These are phyloP conservation scores for Onchidella celtica DNA, from an alignment of 2,888 invertebrate genomes.

Conservation along the genomic window DNA sequence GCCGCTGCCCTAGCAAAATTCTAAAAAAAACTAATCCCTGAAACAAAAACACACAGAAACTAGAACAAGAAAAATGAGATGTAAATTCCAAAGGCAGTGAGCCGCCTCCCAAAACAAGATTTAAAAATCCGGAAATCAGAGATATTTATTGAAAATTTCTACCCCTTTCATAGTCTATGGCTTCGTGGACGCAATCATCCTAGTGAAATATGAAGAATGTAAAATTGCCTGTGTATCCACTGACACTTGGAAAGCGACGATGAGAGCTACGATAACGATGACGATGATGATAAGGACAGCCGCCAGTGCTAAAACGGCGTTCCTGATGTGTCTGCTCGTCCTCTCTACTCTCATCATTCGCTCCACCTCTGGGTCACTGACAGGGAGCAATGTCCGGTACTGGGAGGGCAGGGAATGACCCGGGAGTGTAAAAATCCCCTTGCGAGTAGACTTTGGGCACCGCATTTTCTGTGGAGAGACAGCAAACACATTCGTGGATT, in stretches of 20 bases:
- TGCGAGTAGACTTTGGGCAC: background rate
- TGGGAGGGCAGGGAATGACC: constrained; percentile 19
- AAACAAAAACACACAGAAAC: too few relatives aligned
- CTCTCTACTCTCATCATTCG: constrained; percentile 1
- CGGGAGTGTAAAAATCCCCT: constrained; percentile 16
- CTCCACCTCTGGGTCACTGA: background rate
- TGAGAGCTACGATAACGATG: constrained; percentile 12
- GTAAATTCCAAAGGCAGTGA: too few relatives aligned
- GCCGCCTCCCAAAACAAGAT: too few relatives aligned
- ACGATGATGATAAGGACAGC: constrained; percentile 20
- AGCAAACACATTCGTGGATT: background rate
- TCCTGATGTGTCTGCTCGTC: constrained; percentile 1
- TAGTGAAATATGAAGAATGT: too few relatives aligned
- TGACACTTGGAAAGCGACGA: background rate
- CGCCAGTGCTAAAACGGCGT: background rate
- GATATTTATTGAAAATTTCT: too few relatives aligned
- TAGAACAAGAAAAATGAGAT: too few relatives aligned
- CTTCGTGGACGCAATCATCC: too few relatives aligned
- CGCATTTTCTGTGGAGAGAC: background rate
- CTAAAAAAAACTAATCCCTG: too few relatives aligned
- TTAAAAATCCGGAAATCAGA: too few relatives aligned
- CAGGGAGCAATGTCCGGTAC: constrained; percentile 26
- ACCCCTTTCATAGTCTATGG: too few relatives aligned
- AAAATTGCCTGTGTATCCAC: background rate
- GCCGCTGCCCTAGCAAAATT: too few relatives aligned